Conservation (phyloP, 2,113 vertebrate genomes). For the Pholis gunnellus region DNA sequence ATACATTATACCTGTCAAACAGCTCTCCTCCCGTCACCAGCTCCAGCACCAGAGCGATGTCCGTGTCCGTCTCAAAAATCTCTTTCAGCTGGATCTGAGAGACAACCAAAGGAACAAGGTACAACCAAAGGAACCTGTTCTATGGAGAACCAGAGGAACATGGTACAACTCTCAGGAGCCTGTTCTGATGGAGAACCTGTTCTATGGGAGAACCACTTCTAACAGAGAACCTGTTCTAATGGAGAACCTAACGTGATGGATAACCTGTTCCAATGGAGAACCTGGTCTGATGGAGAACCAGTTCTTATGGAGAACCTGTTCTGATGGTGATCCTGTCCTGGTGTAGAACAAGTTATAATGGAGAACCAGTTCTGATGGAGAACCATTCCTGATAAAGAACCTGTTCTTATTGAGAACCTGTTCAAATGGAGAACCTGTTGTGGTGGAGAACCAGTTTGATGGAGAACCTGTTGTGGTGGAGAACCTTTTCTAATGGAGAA, state of each 20-base stretch:
- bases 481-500: too few species aligned
- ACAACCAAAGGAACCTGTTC: background rate
- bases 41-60: constrained; percentile 90
- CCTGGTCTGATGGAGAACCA: background rate
- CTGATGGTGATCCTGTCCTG: background rate
- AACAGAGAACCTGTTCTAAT: too few species aligned
- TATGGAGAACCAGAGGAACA: background rate
- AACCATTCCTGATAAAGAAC: too few species aligned
- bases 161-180: background rate
- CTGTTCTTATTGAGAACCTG: background rate
- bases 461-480: too few species aligned
- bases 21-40: constrained; percentile 92
- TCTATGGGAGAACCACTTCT: too few species aligned
- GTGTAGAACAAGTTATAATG: too few species aligned
- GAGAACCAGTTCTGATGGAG: background rate
- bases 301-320: background rate
- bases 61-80: constrained; percentile 89
- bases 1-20: constrained; percentile 88
- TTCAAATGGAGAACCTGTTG: background rate
- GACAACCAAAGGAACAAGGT: background rate
- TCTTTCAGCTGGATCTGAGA: constrained; percentile 92
- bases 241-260: background rate
- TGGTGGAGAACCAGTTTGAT: too few species aligned
- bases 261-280: background rate
- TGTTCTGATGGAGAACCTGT: too few species aligned